These are phyloP conservation scores for Pedetes capensis DNA, from an alignment of 2,113 vertebrate genomes.

Conservation along the genomic window DNA sequence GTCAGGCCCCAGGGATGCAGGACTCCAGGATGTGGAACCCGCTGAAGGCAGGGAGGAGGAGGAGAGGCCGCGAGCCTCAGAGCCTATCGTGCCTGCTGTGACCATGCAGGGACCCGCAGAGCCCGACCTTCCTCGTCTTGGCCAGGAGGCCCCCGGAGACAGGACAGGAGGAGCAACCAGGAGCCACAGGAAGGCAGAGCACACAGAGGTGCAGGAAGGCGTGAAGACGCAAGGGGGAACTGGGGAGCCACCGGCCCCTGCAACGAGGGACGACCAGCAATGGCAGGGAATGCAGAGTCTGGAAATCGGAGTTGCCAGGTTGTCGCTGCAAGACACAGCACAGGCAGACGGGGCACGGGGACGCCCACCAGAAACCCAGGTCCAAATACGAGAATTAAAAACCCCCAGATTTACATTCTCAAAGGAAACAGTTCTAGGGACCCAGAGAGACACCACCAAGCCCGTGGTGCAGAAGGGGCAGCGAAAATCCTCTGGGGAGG, in stretches of 20 bases:
- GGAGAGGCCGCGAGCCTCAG: accelerated
- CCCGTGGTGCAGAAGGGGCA: accelerated
- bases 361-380: accelerated
- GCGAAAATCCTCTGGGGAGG: accelerated
- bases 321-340: accelerated
- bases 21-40: accelerated
- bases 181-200: accelerated
- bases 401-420: slow-evolving; percentile 45
- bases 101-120: accelerated
- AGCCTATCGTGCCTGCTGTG: accelerated
- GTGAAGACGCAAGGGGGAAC: accelerated
- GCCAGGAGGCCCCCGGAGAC: accelerated
- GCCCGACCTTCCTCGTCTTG: accelerated
- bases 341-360: accelerated
- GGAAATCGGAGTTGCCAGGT: accelerated
- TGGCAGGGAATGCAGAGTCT: accelerated
- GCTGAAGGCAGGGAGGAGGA: accelerated
- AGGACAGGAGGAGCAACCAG: accelerated
- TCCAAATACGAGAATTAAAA: slow-evolving; percentile 44
- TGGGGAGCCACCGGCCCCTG: accelerated
- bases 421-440: accelerated
- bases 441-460: accelerated
- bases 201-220: accelerated
- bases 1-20: accelerated
- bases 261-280: accelerated